Base-by-base conservation (phyloP, 1,140 invertebrate species). In the Calosoma granatense region DNA sequence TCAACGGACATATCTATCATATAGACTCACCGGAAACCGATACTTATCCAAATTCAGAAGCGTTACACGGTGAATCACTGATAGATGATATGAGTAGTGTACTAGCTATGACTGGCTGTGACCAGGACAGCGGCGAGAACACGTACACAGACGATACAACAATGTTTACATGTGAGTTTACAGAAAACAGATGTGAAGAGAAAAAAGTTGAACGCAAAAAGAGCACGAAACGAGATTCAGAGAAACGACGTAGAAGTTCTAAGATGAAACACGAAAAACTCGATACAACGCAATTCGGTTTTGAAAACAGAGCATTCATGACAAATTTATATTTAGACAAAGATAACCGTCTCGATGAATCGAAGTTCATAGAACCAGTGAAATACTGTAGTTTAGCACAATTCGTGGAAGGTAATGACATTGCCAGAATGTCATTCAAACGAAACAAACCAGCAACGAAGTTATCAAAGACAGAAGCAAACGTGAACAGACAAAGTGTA, bases 1-100 rank as follows among this genome's bases (percentile, higher is more conserved):
- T 77, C 55, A 72, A 73, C n/a, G 76, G 72, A 30, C 74, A 79
- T 43, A 86, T 90, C 14, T 80, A 80, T 11, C 87, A 90, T 63
- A 89, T 89, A 43, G 88, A 90, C 61, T 89, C 86, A 0, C 86
- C 88, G 0, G 87, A 90, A 73, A 88, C 86, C 0, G 87, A 90
- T 54, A 79, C 82, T 1, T 82, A 81, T 1, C 71, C 77, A 21
- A 80, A 78, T 61, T 83, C 81, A 6, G 85, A 87, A 63, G 75
- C 81, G 1, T 74, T 85, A 59, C 84, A 84, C 54, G 85, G 84
- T 2, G 85, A 87, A 68, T 87, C 84, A 47, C 77, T 87, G 11
- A 80, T 87, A 68, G 86, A 88, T 55, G 86, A 88, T 63, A 80
- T 87, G 6, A 87, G 85, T 64, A 87, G 85, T 0, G 80, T 88